A percentile compares a stretch with the other conserved stretches of the same genome.
Conservation (phyloP, 2,888 invertebrate species). For the Cephonodes hylas region DNA sequence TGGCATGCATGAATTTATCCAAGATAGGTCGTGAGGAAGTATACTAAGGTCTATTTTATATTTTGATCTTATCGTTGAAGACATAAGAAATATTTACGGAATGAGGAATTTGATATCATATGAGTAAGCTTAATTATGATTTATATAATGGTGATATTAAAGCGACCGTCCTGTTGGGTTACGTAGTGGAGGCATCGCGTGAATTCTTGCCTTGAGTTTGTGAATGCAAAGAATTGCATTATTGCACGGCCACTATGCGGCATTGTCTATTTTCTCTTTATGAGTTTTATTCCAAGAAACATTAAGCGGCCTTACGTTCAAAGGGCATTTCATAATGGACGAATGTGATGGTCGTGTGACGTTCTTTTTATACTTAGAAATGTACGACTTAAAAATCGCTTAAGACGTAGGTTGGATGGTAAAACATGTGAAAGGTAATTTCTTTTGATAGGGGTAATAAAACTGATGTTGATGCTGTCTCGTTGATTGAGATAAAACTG, state of each 20-base stretch:
- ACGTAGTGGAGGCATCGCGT: neutral
- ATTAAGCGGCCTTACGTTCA: neutral
- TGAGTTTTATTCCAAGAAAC: neutral
- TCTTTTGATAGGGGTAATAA: too few relatives aligned
- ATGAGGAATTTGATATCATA: neutral
- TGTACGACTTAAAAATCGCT: neutral
- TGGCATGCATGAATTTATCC: too few relatives aligned
- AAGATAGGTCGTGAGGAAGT: too few relatives aligned
- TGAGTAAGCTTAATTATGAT: neutral
- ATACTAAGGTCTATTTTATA: too few relatives aligned
- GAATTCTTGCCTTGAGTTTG: neutral
- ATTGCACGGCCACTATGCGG: neutral
- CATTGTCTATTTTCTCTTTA: neutral
- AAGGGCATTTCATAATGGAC: neutral
- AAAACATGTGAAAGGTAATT: too few relatives aligned
- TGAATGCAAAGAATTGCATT: constrained; percentile 4
- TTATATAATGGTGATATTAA: neutral
- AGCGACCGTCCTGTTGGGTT: neutral
- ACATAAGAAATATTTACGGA: too few relatives aligned
- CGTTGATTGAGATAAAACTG: too few relatives aligned
- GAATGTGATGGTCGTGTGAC: neutral
- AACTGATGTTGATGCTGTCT: too few relatives aligned
- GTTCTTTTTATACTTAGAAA: neutral
- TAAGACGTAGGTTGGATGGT: neutral
- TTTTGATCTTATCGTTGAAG: too few relatives aligned